Percentiles rank a stretch among this genome's conserved stretches.
Evolutionary conservation across 2,113 vertebrate species (phyloP).

Genomic region (Calidris pugnax): DNA sequence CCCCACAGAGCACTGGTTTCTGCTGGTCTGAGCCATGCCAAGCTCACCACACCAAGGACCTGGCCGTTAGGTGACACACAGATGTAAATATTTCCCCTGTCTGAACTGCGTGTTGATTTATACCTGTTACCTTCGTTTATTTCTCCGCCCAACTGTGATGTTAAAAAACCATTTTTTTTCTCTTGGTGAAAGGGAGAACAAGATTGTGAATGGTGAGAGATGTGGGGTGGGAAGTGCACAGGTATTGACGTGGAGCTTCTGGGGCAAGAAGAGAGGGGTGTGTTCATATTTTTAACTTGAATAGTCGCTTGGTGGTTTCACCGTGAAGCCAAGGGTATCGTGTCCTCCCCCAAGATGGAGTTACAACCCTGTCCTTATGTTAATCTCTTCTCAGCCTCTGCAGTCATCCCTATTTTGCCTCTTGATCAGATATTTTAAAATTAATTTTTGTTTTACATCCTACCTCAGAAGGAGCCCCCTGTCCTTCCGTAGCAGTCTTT

Average conservation of each 20-base stretch:
- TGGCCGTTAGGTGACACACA: background rate
- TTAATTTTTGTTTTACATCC: background rate
- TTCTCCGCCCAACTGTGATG: background rate
- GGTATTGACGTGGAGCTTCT: background rate
- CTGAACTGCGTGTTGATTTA: background rate
- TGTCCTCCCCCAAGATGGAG: background rate
- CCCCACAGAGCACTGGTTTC: background rate
- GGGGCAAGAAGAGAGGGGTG: background rate
- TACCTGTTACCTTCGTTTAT: background rate
- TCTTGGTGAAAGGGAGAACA: background rate
- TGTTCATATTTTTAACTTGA: rapidly evolving
- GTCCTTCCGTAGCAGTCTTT: background rate
- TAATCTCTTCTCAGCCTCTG: background rate
- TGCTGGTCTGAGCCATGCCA: background rate
- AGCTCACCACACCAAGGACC: rapidly evolving
- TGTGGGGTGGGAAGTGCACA: rapidly evolving
- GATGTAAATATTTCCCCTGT: background rate
- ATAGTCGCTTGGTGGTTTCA: background rate
- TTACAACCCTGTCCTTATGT: background rate
- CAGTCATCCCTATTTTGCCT: background rate
- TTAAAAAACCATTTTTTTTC: background rate
- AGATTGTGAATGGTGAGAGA: background rate
- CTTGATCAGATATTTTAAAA: background rate
- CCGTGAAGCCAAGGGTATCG: background rate
- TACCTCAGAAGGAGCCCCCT: background rate